These are phyloP conservation scores for Beroe forskalii DNA, from an alignment of 37 sponge, comb jelly and placozoan genomes.

Conservation along the genomic window DNA sequence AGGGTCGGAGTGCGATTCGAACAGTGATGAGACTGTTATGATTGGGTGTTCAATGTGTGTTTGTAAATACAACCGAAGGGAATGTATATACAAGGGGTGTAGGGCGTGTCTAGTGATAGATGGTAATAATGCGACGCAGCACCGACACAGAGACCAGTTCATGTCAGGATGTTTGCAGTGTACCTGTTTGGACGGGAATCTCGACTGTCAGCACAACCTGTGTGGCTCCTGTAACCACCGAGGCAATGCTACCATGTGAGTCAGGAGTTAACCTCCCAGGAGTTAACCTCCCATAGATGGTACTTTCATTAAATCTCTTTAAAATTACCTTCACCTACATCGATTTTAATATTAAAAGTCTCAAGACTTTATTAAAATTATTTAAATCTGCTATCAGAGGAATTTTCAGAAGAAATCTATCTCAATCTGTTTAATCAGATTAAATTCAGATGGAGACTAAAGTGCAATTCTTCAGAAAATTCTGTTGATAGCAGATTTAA, in stretches of 20 bases:
- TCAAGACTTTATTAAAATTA: no score
- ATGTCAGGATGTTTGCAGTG: conserved; percentile 6
- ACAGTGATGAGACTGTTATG: background rate
- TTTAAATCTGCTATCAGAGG: no score
- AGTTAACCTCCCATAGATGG: no score
- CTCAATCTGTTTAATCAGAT: no score
- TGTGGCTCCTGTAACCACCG: background rate
- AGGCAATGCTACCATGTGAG: conserved; percentile 22
- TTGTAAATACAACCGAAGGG: conserved; percentile 44
- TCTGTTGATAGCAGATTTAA: no score
- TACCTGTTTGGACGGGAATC: conserved; percentile 5
- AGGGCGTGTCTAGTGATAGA: conserved; percentile 4
- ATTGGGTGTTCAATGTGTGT: conserved; percentile 12
- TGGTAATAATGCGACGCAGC: background rate
- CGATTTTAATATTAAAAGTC: no score
- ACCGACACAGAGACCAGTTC: conserved; percentile 26
- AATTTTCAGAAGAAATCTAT: no score
- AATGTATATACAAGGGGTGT: conserved; percentile 39
- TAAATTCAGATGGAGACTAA: no score
- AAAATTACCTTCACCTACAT: no score
- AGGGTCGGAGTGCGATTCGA: background rate
- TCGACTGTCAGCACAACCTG: conserved; percentile 15
- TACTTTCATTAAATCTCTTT: no score
- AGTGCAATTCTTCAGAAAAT: no score
- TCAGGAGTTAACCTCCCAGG: no score